Evolutionary conservation across 2,888 invertebrate species (phyloP).

Genomic region (Synergus gifuensis): DNA sequence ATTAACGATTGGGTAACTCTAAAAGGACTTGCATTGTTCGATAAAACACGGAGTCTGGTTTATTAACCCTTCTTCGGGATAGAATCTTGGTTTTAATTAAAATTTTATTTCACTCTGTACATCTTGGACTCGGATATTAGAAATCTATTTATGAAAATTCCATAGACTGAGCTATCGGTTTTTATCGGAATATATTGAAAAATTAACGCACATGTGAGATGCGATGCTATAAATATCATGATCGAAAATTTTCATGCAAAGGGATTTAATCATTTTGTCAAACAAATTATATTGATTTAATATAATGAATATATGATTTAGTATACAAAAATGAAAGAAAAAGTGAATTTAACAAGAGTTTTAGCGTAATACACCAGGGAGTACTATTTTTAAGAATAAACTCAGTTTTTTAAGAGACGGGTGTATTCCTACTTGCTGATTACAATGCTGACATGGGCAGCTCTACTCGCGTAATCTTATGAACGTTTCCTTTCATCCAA

Average conservation of each 20-base stretch:
- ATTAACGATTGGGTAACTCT: constrained; percentile 3
- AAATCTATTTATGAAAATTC: not conserved
- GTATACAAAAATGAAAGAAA: too few relatives aligned
- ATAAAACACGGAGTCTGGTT: not conserved
- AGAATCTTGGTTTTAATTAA: constrained; percentile 14
- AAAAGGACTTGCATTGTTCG: constrained; percentile 2
- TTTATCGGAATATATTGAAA: not conserved
- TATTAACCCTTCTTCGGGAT: constrained; percentile 8
- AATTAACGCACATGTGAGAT: not conserved
- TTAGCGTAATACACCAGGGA: not conserved
- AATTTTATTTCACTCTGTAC: not conserved
- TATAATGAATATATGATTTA: not conserved
- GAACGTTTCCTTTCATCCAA: constrained; percentile 12
- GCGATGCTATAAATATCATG: not conserved
- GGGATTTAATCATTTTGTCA: not conserved
- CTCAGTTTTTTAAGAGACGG: not conserved
- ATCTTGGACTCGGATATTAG: not conserved
- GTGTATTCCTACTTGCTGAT: not conserved
- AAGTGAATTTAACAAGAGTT: too few relatives aligned
- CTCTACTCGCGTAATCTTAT: not conserved
- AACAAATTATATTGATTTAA: not conserved
- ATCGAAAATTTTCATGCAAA: not conserved
- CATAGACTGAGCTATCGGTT: not conserved
- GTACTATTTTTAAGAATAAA: not conserved
- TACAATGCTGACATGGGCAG: not conserved